Conservation (phyloP, 2,113 vertebrate species). For the Egretta garzetta region DNA sequence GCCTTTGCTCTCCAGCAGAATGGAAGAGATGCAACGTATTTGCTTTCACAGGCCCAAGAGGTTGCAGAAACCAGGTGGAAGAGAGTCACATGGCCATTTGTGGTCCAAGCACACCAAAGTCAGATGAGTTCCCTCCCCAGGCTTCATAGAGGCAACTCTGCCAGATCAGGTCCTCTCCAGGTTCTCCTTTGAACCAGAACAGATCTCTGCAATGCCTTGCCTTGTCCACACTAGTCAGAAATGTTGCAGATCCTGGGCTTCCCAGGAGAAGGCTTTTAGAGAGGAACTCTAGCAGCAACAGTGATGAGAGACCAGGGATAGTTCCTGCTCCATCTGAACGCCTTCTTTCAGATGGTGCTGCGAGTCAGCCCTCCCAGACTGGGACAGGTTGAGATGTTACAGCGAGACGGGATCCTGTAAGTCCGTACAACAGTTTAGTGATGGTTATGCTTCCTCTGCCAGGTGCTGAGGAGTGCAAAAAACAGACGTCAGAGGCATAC, state of each 20-base stretch:
- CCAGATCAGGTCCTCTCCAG: neutral
- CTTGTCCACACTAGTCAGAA: neutral
- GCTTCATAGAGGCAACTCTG: neutral
- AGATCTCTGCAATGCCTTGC: neutral
- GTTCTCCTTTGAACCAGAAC: neutral
- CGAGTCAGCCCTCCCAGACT: neutral
- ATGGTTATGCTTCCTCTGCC: neutral
- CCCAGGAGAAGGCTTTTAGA: neutral
- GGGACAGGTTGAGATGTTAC: neutral
- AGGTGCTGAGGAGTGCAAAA: neutral
- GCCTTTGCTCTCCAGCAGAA: neutral
- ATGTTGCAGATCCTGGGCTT: neutral
- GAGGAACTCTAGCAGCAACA: neutral
- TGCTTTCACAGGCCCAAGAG: neutral
- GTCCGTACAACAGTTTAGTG: neutral
- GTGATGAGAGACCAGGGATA: rapidly evolving
- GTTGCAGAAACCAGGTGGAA: neutral
- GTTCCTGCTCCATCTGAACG: neutral
- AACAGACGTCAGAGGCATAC: neutral
- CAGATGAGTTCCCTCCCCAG: neutral
- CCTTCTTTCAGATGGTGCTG: neutral
- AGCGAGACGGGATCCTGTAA: neutral
- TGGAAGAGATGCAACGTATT: neutral
- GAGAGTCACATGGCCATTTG: neutral
- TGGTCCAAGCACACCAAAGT: neutral